Evolutionary conservation across 2,888 invertebrate species (phyloP).

Genomic region (Lithophane socia): DNA sequence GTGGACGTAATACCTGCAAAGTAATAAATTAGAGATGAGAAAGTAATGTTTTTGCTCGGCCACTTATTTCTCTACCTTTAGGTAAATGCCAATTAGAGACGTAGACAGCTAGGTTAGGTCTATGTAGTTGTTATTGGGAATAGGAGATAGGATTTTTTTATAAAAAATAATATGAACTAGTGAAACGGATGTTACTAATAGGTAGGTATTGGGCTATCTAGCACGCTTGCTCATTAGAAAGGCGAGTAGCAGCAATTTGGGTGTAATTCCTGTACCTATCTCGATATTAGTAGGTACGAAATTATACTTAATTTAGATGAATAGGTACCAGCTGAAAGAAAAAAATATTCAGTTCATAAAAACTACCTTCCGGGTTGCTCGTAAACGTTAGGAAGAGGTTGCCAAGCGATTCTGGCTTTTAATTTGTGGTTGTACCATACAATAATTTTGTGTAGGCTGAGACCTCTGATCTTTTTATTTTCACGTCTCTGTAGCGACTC

Average conservation of each 20-base stretch:
- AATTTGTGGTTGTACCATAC: constrained; percentile 84
- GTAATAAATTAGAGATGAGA: background rate
- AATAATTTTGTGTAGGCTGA: constrained; percentile 83
- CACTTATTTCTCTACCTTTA: background rate
- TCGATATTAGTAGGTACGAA: background rate
- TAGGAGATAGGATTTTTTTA: background rate
- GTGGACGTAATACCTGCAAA: constrained; percentile 81
- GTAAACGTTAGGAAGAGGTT: constrained; percentile 72
- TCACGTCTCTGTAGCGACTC: constrained; percentile 77
- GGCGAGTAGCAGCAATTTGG: background rate
- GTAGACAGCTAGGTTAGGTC: too few relatives aligned
- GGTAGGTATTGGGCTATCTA: background rate
- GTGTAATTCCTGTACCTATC: background rate
- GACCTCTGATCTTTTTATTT: constrained; percentile 76
- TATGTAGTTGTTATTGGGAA: background rate
- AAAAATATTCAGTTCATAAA: background rate
- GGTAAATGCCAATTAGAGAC: background rate
- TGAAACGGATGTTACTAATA: background rate
- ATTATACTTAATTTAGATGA: background rate
- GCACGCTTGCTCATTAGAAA: background rate
- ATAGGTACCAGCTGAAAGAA: background rate
- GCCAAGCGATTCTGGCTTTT: constrained; percentile 85
- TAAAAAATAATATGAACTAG: too few relatives aligned
- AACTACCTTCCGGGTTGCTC: constrained; percentile 78
- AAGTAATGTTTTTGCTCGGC: background rate